Conservation (phyloP, 1,140 invertebrate species). For the Aphelinus atriplicis region DNA sequence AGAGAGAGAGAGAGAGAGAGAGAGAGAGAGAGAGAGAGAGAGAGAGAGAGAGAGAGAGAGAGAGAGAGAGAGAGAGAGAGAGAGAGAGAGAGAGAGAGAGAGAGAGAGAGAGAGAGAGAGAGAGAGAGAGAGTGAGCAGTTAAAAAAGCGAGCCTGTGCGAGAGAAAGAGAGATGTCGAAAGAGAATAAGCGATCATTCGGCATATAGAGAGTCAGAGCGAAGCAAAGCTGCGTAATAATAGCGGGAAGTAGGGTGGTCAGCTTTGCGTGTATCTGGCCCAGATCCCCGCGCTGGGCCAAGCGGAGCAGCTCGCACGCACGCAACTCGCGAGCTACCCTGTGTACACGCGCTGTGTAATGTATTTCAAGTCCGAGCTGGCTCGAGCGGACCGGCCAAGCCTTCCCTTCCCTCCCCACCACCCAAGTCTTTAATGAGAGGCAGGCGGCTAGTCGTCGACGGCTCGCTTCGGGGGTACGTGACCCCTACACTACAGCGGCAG, state of each 20-base stretch:
- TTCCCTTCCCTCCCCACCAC: no score
- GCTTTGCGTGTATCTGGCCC: conserved; percentile 57
- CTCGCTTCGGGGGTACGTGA: no score
- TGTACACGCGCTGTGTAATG: no score
- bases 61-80: background rate
- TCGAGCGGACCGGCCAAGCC: no score
- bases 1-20: no score
- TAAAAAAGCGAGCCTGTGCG: background rate
- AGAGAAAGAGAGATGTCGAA: background rate
- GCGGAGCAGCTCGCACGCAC: conserved; percentile 50
- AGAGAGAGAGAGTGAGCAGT: background rate
- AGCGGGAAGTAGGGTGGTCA: background rate
- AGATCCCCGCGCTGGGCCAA: conserved; percentile 47
- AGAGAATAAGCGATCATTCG: background rate
- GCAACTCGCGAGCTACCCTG: conserved; percentile 43
- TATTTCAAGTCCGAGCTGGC: no score
- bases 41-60: background rate
- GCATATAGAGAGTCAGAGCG: background rate
- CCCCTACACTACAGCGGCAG: no score
- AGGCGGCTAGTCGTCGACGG: no score
- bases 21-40: background rate
- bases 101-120: background rate
- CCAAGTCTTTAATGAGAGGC: no score
- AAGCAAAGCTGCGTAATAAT: conserved; percentile 18
- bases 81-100: no score